Evolutionary conservation across 2,797 vertebrate species (phyloP).

Genomic region (Pangasius sanitwongsei): DNA sequence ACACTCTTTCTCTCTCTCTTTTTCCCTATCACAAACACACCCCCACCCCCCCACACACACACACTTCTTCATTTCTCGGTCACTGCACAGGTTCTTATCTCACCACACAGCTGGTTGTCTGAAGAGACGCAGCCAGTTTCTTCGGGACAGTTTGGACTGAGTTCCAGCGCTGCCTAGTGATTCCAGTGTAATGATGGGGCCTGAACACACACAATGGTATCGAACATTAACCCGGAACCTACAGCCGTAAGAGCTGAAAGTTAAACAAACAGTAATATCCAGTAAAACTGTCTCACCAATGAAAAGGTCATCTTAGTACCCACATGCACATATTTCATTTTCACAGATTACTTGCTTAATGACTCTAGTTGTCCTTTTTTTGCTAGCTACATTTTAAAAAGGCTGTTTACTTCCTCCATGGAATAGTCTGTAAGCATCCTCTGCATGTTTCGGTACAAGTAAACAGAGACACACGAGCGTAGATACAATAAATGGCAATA

Average conservation of each 20-base stretch:
- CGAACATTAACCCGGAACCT: background rate
- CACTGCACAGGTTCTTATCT: constrained; percentile 68
- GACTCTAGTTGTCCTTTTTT: background rate
- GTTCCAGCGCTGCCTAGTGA: constrained; percentile 77
- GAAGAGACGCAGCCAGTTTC: constrained; percentile 89
- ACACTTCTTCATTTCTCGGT: background rate
- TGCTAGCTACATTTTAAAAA: background rate
- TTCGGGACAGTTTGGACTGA: constrained; percentile 79
- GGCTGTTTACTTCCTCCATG: background rate
- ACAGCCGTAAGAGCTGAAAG: background rate
- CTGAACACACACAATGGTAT: constrained; percentile 70
- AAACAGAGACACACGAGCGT: background rate
- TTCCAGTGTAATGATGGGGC: constrained; percentile 82
- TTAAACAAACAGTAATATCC: background rate
- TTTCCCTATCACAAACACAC: background rate
- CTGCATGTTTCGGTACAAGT: background rate
- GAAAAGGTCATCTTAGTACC: background rate
- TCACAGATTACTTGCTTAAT: background rate
- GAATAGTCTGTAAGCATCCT: background rate
- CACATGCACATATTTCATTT: background rate
- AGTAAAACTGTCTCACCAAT: background rate
- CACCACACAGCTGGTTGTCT: constrained; percentile 91
- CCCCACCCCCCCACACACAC: background rate
- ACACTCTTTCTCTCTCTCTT: no score
- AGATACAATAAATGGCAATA: background rate